These are phyloP conservation scores for Mantis religiosa DNA, from an alignment of 2,888 invertebrate species.

Conservation along the genomic window DNA sequence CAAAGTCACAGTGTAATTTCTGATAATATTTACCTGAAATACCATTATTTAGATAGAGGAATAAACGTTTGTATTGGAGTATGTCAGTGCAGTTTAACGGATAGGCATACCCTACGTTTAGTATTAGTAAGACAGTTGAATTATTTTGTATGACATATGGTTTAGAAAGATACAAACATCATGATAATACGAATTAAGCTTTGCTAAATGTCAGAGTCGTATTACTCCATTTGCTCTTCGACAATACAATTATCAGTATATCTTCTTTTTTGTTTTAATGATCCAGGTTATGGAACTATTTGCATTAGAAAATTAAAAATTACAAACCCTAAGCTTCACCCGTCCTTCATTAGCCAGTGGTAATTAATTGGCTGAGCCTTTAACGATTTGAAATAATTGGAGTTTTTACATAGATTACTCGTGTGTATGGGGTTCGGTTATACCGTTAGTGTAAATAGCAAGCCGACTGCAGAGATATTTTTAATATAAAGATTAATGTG, in stretches of 20 bases:
- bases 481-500: not conserved
- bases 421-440: not conserved
- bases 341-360: not conserved
- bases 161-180: too few species aligned
- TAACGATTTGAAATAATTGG: not conserved
- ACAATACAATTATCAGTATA: not conserved
- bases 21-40: too few species aligned
- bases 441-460: not conserved
- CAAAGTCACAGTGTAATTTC: too few species aligned
- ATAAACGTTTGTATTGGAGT: too few species aligned
- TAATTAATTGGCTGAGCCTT: not conserved
- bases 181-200: too few species aligned
- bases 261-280: not conserved
- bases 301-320: not conserved
- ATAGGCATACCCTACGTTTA: too few species aligned
- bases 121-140: too few species aligned
- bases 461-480: not conserved
- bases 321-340: not conserved
- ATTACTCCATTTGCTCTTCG: not conserved
- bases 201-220: not conserved
- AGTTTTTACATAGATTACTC: not conserved
- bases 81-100: too few species aligned
- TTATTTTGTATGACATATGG: too few species aligned
- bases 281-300: not conserved
- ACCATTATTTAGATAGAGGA: too few species aligned